Evolutionary conservation across 2,113 vertebrate genomes (phyloP).

Genomic region (Osmerus eperlanus): DNA sequence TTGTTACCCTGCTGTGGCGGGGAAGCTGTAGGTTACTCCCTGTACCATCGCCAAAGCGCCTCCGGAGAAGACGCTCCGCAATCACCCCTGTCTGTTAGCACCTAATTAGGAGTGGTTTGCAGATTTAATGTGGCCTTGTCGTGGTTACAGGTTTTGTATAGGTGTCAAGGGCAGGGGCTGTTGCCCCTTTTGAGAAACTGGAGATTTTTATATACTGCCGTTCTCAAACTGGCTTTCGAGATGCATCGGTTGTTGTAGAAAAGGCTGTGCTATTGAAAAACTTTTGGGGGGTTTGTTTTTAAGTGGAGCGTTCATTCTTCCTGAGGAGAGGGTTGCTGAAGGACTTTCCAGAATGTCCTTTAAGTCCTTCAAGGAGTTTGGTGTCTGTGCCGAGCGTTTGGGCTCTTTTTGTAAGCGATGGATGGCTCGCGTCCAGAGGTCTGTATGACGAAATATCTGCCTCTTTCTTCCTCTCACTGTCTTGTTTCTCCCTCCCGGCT

Average conservation of each 20-base stretch:
- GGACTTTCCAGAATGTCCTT: constrained; percentile 67
- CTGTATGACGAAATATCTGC: constrained; percentile 53
- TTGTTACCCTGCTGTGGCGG: constrained; percentile 65
- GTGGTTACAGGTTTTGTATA: constrained; percentile 30
- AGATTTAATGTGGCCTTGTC: constrained; percentile 19
- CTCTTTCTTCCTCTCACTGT: constrained; percentile 24
- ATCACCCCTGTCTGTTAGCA: constrained; percentile 41
- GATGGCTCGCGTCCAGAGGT: constrained; percentile 73
- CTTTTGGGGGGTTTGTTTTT: background rate
- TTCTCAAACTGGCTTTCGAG: constrained; percentile 16
- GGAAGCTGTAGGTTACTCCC: constrained; percentile 68
- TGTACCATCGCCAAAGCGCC: constrained; percentile 68
- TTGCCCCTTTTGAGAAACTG: constrained; percentile 5
- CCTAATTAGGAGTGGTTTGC: constrained; percentile 43
- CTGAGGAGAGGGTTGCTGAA: constrained; percentile 28
- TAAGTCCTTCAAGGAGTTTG: constrained; percentile 69
- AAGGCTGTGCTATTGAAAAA: background rate
- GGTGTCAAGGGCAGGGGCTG: constrained; percentile 34
- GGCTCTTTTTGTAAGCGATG: constrained; percentile 71
- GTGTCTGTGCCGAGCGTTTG: constrained; percentile 68
- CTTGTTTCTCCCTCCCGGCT: constrained; percentile 3
- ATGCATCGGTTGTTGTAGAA: constrained; percentile 32
- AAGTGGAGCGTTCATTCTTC: constrained; percentile 41
- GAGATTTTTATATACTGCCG: background rate
- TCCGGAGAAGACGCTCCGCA: constrained; percentile 51